A percentile compares a stretch with the other conserved stretches of the same genome.
Conservation (phyloP, 2,113 vertebrate genomes). For the Halichoerus grypus region DNA sequence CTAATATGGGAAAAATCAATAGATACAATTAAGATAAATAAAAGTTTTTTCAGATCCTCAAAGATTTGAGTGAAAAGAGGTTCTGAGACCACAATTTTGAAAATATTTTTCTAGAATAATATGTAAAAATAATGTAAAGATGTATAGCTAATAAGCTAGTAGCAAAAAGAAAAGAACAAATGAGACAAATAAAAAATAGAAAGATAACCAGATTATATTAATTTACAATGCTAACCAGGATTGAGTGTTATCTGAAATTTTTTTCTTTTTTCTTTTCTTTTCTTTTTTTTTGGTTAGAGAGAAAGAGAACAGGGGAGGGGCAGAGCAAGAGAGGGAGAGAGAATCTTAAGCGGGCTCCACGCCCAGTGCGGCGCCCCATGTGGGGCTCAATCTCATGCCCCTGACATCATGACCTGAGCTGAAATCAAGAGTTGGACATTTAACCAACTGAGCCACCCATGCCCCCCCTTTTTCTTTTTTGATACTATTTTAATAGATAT, state of each 20-base stretch:
- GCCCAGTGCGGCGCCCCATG: too few relatives aligned
- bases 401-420: too few relatives aligned
- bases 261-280: too few relatives aligned
- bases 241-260: not conserved
- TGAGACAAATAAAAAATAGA: not conserved
- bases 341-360: not conserved
- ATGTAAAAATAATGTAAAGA: not conserved
- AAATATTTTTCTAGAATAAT: constrained; percentile 14
- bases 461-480: not conserved
- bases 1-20: constrained; percentile 17
- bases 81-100: constrained; percentile 57
- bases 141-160: not conserved
- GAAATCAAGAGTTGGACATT: not conserved
- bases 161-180: not conserved
- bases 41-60: not conserved
- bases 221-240: not conserved
- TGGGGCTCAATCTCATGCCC: too few relatives aligned
- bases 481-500: not conserved
- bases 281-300: too few relatives aligned
- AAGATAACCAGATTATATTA: not conserved
- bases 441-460: not conserved
- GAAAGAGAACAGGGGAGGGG: not conserved
- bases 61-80: not conserved
- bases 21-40: constrained; percentile 21
- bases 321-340: not conserved